phyloP scores from a whole-genome alignment of 2,888 invertebrate species.

The Scrobipalpa costella region DNA sequence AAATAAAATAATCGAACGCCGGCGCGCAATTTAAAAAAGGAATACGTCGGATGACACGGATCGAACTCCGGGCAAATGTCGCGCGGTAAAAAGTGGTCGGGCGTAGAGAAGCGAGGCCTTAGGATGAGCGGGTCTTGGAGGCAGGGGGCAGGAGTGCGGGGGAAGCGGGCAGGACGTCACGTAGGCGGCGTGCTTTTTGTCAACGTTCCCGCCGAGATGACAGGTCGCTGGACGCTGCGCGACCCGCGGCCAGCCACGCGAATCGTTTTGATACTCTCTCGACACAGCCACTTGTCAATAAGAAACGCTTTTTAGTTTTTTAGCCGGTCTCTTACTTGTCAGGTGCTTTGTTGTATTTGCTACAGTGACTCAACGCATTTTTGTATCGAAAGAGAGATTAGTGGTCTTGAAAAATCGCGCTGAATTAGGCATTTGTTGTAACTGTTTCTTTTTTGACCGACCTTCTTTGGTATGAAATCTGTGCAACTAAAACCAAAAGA shows the following conservation, averaged over 20 bases:
- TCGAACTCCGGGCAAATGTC: constrained; percentile 82
- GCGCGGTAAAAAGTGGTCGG: constrained; percentile 80
- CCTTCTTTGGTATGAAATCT: no score
- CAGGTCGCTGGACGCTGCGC: constrained; percentile 77
- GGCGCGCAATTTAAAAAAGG: constrained; percentile 78
- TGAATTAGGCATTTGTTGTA: constrained; percentile 1
- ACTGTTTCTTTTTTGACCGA: neutral
- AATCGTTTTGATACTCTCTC: constrained; percentile 68
- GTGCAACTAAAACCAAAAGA: no score
- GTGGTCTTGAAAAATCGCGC: no score
- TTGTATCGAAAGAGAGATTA: neutral
- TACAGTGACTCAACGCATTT: neutral
- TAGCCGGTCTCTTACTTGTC: neutral
- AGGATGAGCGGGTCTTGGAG: constrained; percentile 30
- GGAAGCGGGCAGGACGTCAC: constrained; percentile 73
- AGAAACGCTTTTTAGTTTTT: constrained; percentile 9
- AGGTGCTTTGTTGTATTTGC: constrained; percentile 11
- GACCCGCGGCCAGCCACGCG: constrained; percentile 55
- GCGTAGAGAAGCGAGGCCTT: constrained; percentile 50
- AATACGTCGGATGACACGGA: constrained; percentile 81
- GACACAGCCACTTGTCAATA: constrained; percentile 34
- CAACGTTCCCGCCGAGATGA: constrained; percentile 81
- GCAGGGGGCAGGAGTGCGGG: constrained; percentile 34
- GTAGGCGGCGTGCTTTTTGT: constrained; percentile 80
- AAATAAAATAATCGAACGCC: constrained; percentile 73